Evolutionary conservation across 2,113 vertebrate species (phyloP).

Genomic region (Chunga burmeisteri): DNA sequence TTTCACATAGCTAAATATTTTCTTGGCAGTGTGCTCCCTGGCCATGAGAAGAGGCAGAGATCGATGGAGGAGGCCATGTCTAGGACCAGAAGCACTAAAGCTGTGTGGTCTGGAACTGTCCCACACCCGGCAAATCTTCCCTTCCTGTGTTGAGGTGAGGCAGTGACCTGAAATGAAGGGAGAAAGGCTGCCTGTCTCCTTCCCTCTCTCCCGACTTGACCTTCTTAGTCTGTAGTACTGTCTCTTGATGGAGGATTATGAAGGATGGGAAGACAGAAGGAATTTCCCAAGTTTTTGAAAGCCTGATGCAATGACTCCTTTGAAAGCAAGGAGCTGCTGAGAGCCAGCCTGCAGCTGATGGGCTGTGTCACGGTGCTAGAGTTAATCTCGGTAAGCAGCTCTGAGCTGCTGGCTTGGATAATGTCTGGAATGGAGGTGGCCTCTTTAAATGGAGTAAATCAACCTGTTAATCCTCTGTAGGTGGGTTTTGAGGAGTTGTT

Average conservation of each 20-base stretch:
- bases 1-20: neutral
- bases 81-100: neutral
- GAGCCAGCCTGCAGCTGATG: neutral
- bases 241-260: neutral
- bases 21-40: neutral
- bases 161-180: neutral
- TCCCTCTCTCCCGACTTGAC: neutral
- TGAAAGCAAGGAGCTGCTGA: neutral
- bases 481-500: neutral
- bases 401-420: slow-evolving; percentile 16
- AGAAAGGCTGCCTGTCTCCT: neutral
- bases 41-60: neutral
- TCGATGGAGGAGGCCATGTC: neutral
- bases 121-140: neutral
- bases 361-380: neutral
- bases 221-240: neutral
- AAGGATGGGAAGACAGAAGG: neutral
- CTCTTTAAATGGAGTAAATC: neutral
- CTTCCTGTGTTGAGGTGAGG: neutral
- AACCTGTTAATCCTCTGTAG: slow-evolving; percentile 2
- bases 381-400: slow-evolving; percentile 20
- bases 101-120: neutral
- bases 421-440: neutral
- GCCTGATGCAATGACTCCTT: neutral
- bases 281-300: neutral